Conservation (phyloP, 2,888 invertebrate genomes). For the Drosophila kambysellisi region DNA sequence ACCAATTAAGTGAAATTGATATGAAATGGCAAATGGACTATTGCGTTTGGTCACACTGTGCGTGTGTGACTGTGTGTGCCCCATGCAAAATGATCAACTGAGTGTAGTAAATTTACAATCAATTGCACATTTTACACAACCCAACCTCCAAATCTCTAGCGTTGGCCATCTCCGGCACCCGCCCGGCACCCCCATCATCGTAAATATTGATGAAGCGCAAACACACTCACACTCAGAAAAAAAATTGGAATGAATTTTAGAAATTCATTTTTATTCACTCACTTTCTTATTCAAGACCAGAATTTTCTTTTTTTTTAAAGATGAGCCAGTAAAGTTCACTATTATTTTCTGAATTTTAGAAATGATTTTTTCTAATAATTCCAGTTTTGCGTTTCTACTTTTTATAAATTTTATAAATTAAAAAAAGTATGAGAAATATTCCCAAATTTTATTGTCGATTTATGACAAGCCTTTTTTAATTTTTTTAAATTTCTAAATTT, state of each 20-base stretch:
- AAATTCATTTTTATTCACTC: neutral
- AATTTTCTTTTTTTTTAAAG: neutral
- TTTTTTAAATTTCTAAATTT: neutral
- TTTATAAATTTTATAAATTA: neutral
- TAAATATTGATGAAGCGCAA: slow-evolving; percentile 66
- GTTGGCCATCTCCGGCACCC: slow-evolving; percentile 7
- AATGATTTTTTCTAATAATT: neutral
- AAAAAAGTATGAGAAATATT: neutral
- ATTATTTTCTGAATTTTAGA: neutral
- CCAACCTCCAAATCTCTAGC: slow-evolving; percentile 32
- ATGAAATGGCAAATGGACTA: neutral
- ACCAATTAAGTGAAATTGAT: slow-evolving; percentile 31
- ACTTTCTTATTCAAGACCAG: neutral
- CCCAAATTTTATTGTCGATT: neutral
- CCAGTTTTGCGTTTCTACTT: neutral
- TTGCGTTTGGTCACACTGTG: slow-evolving; percentile 40
- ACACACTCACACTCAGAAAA: neutral
- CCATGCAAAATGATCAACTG: slow-evolving; percentile 23
- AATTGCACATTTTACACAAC: slow-evolving; percentile 60
- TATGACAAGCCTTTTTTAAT: neutral
- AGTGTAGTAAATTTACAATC: slow-evolving; percentile 55
- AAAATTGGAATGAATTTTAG: neutral
- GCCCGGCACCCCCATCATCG: slow-evolving; percentile 53
- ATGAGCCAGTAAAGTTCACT: neutral
- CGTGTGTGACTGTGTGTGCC: neutral